Base-by-base conservation (phyloP, 2,888 invertebrate species). In the Amphiduros pacificus region DNA sequence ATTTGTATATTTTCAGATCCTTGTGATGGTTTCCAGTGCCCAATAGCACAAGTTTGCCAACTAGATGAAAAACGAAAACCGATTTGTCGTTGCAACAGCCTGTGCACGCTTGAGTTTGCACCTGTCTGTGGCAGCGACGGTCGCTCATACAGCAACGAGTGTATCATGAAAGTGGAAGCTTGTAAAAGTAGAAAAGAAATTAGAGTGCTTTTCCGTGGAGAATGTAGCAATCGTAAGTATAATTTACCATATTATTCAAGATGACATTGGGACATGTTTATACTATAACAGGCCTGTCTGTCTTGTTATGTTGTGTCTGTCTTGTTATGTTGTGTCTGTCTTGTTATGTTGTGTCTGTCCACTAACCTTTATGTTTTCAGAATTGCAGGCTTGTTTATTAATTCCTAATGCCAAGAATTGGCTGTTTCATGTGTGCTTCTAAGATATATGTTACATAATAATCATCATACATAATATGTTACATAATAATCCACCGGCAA, bases 101-200 rank as follows among this genome's bases (percentile, higher is more conserved):
- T 88, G 54, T 84, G 82, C 69, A 68, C 74, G 2, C 68, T 68
- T 31, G 72, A 71, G 28, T 71, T 79, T 48, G 64, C 93, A 89
- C 84, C 94, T 0, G 92, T 94, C 5, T 95, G 95, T 81, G 95
- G 93, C n/a, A 91, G 91, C 1, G 94, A 95, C 78, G 88, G 88
- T 64, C 92, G 90, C 86, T 94, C 94, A 0, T 95, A 95, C 87
- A 91, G 93, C 77, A 95, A 95, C 84, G 90, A 90, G 72, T 95
- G 95, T 82, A 92, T 94, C 86, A 84, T 95, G 74, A 90, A 92
- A 78, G 91, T 93, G 84, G 94, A 94, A 83, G 93, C 92, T 75
- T 95, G 89, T 83, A 86, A 89, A 59, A 86, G 89, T 26, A 73
- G 90, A 73, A 88, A 89, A 73, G 88, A 88, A 67, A 72, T 79